A percentile compares a stretch with the other conserved stretches of the same genome.
Conservation (phyloP, 2,113 vertebrate genomes). For the Chaetodon trifascialis region DNA sequence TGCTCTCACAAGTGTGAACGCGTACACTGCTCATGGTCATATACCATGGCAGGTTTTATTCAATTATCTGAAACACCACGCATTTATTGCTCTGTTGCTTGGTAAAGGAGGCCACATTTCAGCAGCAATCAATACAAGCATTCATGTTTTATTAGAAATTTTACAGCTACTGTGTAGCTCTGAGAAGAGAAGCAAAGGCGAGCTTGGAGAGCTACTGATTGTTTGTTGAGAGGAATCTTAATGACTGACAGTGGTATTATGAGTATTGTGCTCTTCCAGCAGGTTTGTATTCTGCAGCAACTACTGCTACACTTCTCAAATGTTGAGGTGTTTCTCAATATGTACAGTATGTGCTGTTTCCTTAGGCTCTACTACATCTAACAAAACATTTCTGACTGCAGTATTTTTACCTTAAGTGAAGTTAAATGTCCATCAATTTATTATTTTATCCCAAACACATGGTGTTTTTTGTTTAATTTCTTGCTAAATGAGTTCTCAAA, state of each 20-base stretch:
- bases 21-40: neutral
- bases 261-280: neutral
- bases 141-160: constrained; percentile 24
- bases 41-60: neutral
- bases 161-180: neutral
- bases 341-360: neutral
- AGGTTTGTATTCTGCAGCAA: neutral
- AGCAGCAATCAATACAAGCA: constrained; percentile 25
- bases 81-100: neutral
- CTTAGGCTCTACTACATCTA: neutral
- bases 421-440: neutral
- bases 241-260: neutral
- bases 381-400: neutral
- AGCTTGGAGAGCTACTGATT: neutral
- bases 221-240: neutral
- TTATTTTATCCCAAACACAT: neutral
- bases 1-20: neutral
- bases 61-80: neutral
- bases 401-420: neutral
- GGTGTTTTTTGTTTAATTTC: neutral
- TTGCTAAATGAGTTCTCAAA: neutral
- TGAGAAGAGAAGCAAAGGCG: neutral
- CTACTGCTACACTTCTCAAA: neutral
- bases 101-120: neutral
- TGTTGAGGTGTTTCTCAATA: neutral